A percentile compares a stretch with the other conserved stretches of the same genome.
Evolutionary conservation across 2,113 vertebrate genomes (phyloP).

Genomic region (Forbesichthys agassizii): DNA sequence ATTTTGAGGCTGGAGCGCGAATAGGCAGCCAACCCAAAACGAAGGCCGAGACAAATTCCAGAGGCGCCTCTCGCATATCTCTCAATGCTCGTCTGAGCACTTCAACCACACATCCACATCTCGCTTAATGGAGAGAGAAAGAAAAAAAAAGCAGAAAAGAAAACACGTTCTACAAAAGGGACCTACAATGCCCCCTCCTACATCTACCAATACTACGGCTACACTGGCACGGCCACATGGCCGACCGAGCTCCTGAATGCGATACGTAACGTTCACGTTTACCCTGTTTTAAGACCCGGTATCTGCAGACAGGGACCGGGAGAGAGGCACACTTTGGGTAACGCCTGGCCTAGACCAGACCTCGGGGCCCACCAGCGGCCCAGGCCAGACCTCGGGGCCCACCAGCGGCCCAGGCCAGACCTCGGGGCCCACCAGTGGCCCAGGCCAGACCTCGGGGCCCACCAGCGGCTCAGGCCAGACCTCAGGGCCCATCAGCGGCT

Average conservation of each 20-base stretch:
- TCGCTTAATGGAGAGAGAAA: neutral
- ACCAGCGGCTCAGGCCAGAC: conserved; percentile 30
- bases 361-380: conserved; percentile 42
- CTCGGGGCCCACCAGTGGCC: conserved; percentile 47
- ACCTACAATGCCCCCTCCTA: conserved; percentile 83
- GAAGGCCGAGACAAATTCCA: neutral
- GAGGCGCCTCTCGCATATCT: neutral
- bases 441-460: conserved; percentile 43
- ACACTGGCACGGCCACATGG: conserved; percentile 82
- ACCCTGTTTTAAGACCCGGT: conserved; percentile 93
- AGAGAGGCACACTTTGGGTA: conserved; percentile 74
- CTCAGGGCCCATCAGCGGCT: no score
- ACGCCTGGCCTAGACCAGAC: conserved; percentile 42
- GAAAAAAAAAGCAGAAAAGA: conserved; percentile 61
- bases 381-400: no score
- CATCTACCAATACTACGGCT: conserved; percentile 74
- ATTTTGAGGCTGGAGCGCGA: conserved; percentile 25
- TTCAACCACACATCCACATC: neutral
- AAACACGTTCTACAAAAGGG: conserved; percentile 80
- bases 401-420: conserved; percentile 38
- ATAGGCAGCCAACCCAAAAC: conserved; percentile 4
- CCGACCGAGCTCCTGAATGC: conserved; percentile 82
- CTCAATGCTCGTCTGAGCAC: neutral
- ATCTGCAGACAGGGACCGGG: conserved; percentile 79
- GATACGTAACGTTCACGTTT: conserved; percentile 85